These are phyloP conservation scores for Henricia sp. DNA, from an alignment of 53 echinoderm and acorn worm genomes.

Conservation along the genomic window DNA sequence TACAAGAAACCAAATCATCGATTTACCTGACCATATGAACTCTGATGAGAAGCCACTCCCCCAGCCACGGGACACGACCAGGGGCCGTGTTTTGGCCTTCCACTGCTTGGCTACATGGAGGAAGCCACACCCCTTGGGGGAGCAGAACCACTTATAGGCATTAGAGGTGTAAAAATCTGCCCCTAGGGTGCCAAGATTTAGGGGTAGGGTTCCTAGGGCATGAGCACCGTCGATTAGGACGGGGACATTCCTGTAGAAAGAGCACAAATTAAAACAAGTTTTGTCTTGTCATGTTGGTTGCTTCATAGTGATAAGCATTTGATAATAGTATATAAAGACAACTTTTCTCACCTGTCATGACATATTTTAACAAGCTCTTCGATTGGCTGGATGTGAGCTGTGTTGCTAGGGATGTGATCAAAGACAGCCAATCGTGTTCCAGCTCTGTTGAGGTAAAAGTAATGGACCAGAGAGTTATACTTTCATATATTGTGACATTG, in stretches of 20 bases:
- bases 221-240: constrained; percentile 83
- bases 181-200: constrained; percentile 57
- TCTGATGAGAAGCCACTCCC: constrained; percentile 86
- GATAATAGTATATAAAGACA: background rate
- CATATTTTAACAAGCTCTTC: constrained; percentile 75
- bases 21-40: constrained; percentile 86
- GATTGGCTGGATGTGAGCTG: constrained; percentile 79
- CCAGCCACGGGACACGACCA: constrained; percentile 83
- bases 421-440: constrained; percentile 81
- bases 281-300: too few species aligned
- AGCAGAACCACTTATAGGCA: constrained; percentile 86
- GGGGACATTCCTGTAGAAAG: constrained; percentile 71
- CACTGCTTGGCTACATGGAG: constrained; percentile 66
- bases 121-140: constrained; percentile 78
- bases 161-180: constrained; percentile 79
- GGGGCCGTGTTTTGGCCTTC: constrained; percentile 49
- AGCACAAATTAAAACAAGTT: background rate
- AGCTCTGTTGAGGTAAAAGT: constrained; percentile 15
- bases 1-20: too few species aligned
- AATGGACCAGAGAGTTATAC: too few species aligned
- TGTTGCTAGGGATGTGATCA: constrained; percentile 89
- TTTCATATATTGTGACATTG: too few species aligned
- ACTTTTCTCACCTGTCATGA: constrained; percentile 63
- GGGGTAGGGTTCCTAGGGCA: constrained; percentile 72
- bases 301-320: background rate